A percentile compares a stretch with the other conserved stretches of the same genome.
phyloP scores from a whole-genome alignment of 1,140 invertebrate species.

The Latrodectus geometricus region DNA sequence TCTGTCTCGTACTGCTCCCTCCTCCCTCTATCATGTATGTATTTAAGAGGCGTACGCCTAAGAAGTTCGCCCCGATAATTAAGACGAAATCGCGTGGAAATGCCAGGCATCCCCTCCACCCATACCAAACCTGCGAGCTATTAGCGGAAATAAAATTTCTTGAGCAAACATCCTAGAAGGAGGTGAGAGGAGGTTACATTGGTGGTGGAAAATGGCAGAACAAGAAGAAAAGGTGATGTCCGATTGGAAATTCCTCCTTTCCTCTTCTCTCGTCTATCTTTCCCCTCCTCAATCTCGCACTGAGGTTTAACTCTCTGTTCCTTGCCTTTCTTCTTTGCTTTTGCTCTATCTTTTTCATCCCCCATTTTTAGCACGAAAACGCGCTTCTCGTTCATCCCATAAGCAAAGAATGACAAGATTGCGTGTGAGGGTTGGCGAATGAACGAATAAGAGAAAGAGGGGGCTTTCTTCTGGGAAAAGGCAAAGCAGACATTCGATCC shows the following conservation, averaged over 20 bases:
- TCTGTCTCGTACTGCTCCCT: neutral
- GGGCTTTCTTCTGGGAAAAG: neutral
- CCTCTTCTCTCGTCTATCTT: neutral
- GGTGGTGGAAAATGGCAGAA: neutral
- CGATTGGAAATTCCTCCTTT: slow-evolving; percentile 5
- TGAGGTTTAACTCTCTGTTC: neutral
- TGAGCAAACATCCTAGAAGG: slow-evolving; percentile 22
- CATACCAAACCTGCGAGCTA: slow-evolving; percentile 28
- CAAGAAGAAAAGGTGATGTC: slow-evolving; percentile 34
- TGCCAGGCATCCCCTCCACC: slow-evolving; percentile 21
- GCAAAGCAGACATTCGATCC: slow-evolving; percentile 18
- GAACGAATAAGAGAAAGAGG: neutral
- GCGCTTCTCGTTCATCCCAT: neutral
- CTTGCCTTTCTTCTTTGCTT: neutral
- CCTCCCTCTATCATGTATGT: slow-evolving; percentile 8
- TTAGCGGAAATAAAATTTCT: slow-evolving; percentile 40
- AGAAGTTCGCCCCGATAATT: slow-evolving; percentile 37
- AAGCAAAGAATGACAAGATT: slow-evolving; percentile 7
- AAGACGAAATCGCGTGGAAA: slow-evolving; percentile 42
- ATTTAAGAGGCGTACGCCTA: slow-evolving; percentile 36
- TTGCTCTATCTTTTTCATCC: neutral
- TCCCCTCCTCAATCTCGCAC: neutral
- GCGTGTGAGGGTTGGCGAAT: neutral
- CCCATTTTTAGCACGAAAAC: neutral
- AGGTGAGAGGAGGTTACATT: neutral